Conservation (phyloP, 2,797 vertebrate species). For the Pitangus sulphuratus region DNA sequence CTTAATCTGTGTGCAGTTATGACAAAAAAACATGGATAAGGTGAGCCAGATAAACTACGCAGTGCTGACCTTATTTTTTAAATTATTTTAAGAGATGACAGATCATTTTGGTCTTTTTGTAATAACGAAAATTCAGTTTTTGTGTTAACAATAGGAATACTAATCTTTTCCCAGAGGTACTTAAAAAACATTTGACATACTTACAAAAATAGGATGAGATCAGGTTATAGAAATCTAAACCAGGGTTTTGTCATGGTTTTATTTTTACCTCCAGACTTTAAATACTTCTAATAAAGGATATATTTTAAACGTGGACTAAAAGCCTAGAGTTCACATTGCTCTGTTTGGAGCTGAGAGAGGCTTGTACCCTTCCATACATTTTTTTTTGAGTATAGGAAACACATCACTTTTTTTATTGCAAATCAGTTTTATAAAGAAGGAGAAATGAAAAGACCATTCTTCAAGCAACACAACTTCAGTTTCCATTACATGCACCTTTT, state of each 20-base stretch:
- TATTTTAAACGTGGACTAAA: slow-evolving; percentile 35
- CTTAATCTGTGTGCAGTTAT: background rate
- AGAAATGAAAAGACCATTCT: background rate
- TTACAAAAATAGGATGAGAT: slow-evolving; percentile 57
- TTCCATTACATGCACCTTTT: background rate
- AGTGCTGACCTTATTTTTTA: slow-evolving; percentile 36
- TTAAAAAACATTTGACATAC: slow-evolving; percentile 51
- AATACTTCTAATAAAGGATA: slow-evolving; percentile 34
- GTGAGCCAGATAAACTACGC: slow-evolving; percentile 25
- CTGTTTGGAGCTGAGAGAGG: slow-evolving; percentile 22
- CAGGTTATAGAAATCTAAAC: slow-evolving; percentile 41
- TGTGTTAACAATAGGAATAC: slow-evolving; percentile 54
- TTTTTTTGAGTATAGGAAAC: background rate
- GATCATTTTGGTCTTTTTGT: slow-evolving; percentile 30
- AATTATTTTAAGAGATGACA: slow-evolving; percentile 47
- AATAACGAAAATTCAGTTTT: slow-evolving; percentile 58
- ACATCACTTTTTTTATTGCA: background rate
- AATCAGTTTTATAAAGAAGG: background rate
- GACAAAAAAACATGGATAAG: background rate
- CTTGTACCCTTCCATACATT: slow-evolving; percentile 2
- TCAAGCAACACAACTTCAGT: background rate
- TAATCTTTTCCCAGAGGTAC: slow-evolving; percentile 66
- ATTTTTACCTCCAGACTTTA: slow-evolving; percentile 59
- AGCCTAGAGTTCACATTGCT: slow-evolving; percentile 18
- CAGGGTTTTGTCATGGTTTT: slow-evolving; percentile 61